Conservation (phyloP, 2,888 invertebrate species). For the Trissolcus brochymenae region DNA sequence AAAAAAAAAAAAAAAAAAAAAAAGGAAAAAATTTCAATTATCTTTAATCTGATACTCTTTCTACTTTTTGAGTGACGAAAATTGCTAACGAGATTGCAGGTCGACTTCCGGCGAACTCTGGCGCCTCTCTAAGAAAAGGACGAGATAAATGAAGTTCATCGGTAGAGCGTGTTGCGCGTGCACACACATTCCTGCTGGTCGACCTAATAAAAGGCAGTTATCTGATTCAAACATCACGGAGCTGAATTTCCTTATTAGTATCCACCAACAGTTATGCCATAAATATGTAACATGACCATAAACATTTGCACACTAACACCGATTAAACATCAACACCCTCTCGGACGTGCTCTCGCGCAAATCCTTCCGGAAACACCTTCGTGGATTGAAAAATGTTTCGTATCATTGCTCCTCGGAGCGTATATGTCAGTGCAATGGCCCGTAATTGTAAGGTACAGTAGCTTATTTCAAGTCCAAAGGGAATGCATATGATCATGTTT, state of each 20-base stretch:
- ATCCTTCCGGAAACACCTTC: slow-evolving; percentile 28
- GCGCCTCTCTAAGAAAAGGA: slow-evolving; percentile 13
- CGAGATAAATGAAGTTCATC: slow-evolving; percentile 48
- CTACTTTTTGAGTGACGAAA: slow-evolving; percentile 9
- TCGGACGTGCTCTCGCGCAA: neutral
- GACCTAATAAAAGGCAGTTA: slow-evolving; percentile 55
- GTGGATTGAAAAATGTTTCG: neutral
- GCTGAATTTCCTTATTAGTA: slow-evolving; percentile 48
- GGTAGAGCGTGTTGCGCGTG: slow-evolving; percentile 19
- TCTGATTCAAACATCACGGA: slow-evolving; percentile 52
- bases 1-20: too few relatives aligned
- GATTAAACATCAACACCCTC: slow-evolving; percentile 25
- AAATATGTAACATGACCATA: slow-evolving; percentile 52
- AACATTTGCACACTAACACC: slow-evolving; percentile 50
- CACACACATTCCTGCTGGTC: slow-evolving; percentile 34
- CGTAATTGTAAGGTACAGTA: neutral
- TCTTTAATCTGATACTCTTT: slow-evolving; percentile 6
- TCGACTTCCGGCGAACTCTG: slow-evolving; percentile 36
- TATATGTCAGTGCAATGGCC: neutral
- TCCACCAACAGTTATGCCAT: slow-evolving; percentile 50
- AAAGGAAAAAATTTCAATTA: neutral
- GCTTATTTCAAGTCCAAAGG: neutral
- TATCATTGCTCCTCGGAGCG: neutral
- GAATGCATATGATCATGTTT: neutral
- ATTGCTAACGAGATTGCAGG: slow-evolving; percentile 17